Base-by-base conservation (phyloP, 2,888 invertebrate genomes). In the Gortyna flavago region DNA sequence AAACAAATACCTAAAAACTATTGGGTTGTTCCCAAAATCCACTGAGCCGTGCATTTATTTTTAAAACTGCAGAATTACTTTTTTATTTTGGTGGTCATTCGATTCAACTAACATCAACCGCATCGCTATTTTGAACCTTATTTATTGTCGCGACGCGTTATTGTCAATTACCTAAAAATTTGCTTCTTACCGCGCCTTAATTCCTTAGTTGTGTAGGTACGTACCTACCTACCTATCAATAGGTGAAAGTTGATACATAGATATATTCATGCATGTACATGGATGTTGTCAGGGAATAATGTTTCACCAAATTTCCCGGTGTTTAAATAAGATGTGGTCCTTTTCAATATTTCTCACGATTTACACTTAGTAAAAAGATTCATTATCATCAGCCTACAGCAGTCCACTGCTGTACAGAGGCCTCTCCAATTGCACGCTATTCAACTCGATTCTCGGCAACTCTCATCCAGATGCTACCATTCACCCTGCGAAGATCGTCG, bases 241-340 rank as follows among this genome's bases (percentile, higher is more conserved):
- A 70, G 68, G 67, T 72, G 68, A 86, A 79, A 79, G 72, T 76
- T 71, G 44, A 76, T 71, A 41, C 35, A 48, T 64, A 57, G 75
- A 64, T 69, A 59, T 18, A 25, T 25, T 5, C 35, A 35, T 35
- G 2, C 35, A 35, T 35, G 68, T 32, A 16, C 29, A 38, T 11
- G 16, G 18, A 35, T 65, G 1, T 44, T 44, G 18, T 7, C 21
- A 6, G 18, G 54, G 35, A 35, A 51, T 32, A 32, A 68, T 54
- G 18, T 6, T 35, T 35, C 18, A 35, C 18, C 9, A 69, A 69
- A 35, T 35, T 25, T 32, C 25, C 16, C 25, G 21, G 6, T 44
- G 18, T n/a, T n/a, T n/a, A n/a, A n/a, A n/a, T 41, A 18, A 35
- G 38, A n/a, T 3, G 29, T 29, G 29, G 21, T 11, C 21, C 0